These are phyloP conservation scores for Leptosomus discolor DNA, from an alignment of 2,113 vertebrate species.

Conservation along the genomic window DNA sequence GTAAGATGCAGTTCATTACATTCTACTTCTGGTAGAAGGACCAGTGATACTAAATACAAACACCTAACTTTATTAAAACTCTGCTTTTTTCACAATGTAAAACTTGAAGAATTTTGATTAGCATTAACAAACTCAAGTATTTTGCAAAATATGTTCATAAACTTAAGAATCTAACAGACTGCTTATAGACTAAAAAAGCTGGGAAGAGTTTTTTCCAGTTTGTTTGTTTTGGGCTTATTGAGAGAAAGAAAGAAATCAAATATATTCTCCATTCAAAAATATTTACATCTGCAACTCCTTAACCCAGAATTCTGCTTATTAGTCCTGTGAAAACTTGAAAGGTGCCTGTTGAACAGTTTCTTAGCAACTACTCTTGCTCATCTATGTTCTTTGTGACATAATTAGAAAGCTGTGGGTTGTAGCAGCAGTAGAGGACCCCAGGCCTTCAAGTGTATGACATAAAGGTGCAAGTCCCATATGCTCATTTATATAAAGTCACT, in stretches of 20 bases:
- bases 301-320: not conserved
- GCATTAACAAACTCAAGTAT: not conserved
- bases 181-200: not conserved
- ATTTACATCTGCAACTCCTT: not conserved
- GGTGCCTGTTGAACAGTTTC: not conserved
- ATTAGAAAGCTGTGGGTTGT: not conserved
- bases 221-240: not conserved
- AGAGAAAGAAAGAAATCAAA: not conserved
- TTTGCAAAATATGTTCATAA: not conserved
- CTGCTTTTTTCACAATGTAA: not conserved
- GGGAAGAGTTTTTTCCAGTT: not conserved
- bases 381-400: not conserved
- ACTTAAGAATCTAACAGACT: not conserved
- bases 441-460: not conserved
- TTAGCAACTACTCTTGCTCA: not conserved
- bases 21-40: not conserved
- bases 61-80: not conserved
- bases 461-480: not conserved
- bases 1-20: not conserved
- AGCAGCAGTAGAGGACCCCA: not conserved
- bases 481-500: not conserved
- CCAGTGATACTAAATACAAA: not conserved
- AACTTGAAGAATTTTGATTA: not conserved
- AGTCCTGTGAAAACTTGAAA: not conserved
- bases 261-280: not conserved